Base-by-base conservation (phyloP, 2,888 invertebrate species). In the Azorinus chamasolen region DNA sequence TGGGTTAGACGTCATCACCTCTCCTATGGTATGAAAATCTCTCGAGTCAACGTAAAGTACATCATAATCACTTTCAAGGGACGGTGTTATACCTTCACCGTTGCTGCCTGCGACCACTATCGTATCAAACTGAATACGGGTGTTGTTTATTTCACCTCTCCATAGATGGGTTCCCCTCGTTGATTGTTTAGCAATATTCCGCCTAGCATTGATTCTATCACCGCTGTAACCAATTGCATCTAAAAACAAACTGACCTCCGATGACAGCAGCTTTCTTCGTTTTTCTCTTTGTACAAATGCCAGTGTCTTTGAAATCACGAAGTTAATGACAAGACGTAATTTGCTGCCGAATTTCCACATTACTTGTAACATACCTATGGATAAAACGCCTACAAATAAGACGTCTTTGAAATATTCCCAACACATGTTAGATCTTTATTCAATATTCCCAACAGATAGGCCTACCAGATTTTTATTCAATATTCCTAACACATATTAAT, bases 201-300 rank as follows among this genome's bases (percentile, higher is more conserved):
- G 51, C 24, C 63, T 51, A 25, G 51, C 51, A 24, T 25, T 39
- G n/a, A 63, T 25, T 25, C 63, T 51, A 14, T 63, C 41, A 24
- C 51, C 41, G 18, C 63, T 53, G 25, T 63, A 63, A 16, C 63
- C 63, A 24, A 1, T 41, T 16, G 51, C 51, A 43, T 63, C 63
- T 3, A 63, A 53, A 32, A 32, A 32, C 32, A 32, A 32, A 32
- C 32, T 32, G 5, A 32, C 10, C 32, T 6, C 10, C 10, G 32
- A 32, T 4, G 32, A 32, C 4, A 32, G 4, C 4, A 4, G 4
- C 10, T 32, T 32, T 10, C 32, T 32, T 32, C 32, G 4, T 6
- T 10, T 10, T 6, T 6, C 10, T 10, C 10, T 32, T 32, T 32
- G 5, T 6, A 32, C 4, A 6, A 6, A 10, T 32, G 4, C 32